phyloP scores from a whole-genome alignment of 1,140 invertebrate species.

The Elymnias hypermnestra region DNA sequence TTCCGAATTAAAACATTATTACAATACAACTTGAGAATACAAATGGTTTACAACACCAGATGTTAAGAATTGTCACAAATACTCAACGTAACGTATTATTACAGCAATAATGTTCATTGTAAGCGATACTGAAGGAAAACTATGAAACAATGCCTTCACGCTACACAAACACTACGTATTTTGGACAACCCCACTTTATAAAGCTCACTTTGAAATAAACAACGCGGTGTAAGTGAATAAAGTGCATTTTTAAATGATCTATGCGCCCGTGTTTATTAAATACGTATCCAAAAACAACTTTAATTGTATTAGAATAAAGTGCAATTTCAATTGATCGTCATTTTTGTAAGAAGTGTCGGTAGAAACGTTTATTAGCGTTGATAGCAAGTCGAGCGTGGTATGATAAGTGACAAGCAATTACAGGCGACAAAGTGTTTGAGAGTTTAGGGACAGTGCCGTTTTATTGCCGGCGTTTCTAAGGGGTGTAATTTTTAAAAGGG shows the following conservation, averaged over 20 bases:
- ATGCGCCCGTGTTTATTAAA: not conserved
- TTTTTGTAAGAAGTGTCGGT: conserved; percentile 22
- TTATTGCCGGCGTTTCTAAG: no score
- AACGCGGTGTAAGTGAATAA: not conserved
- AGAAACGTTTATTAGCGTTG: conserved; percentile 61
- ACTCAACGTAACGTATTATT: conserved; percentile 20
- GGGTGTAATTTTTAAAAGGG: not conserved
- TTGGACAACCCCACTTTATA: conserved; percentile 11
- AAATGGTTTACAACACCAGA: not conserved
- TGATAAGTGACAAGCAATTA: conserved; percentile 58
- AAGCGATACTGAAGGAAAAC: conserved; percentile 24
- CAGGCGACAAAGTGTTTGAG: conserved; percentile 23
- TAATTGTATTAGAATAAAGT: not conserved
- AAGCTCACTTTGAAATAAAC: not conserved
- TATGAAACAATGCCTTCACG: conserved; percentile 27
- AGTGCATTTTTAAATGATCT: conserved; percentile 1
- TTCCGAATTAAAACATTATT: no score
- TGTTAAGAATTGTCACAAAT: not conserved
- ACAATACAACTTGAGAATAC: no score
- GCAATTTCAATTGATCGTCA: conserved; percentile 7
- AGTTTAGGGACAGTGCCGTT: conserved; percentile 12
- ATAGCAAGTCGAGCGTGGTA: conserved; percentile 44
- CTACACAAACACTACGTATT: conserved; percentile 28
- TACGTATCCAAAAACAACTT: not conserved
- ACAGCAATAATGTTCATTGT: conserved; percentile 22